Percentiles rank a stretch among this genome's conserved stretches.
These are phyloP conservation scores for Mnemiopsis leidyi DNA, from an alignment of 37 sponge, comb jelly and placozoan genomes.

Conservation along the genomic window DNA sequence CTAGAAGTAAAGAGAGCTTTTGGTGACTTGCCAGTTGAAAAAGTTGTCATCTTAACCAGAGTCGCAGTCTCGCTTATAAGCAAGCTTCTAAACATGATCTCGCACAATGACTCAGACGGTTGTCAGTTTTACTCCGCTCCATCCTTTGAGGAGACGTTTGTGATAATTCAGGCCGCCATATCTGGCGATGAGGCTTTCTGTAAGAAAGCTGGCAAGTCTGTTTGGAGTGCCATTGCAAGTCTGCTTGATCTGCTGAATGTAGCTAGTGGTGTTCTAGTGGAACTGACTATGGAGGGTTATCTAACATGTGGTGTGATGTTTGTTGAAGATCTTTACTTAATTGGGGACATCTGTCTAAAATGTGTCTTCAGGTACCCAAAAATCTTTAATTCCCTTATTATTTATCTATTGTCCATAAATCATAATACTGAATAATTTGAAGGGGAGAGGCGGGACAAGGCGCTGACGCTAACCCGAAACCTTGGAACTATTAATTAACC, in stretches of 20 bases:
- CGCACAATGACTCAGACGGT: not conserved
- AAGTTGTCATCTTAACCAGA: not conserved
- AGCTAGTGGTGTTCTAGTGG: not conserved
- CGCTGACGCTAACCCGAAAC: too few species aligned
- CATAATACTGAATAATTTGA: too few species aligned
- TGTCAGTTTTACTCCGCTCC: not conserved
- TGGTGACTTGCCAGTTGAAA: not conserved
- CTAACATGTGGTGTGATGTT: not conserved
- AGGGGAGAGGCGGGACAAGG: too few species aligned
- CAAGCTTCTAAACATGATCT: conserved; percentile 7
- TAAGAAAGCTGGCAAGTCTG: not conserved
- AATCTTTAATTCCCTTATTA: too few species aligned
- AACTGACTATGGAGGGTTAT: conserved; percentile 4
- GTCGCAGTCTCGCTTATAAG: not conserved
- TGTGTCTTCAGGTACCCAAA: not conserved
- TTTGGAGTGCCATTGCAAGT: not conserved
- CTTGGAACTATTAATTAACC: too few species aligned
- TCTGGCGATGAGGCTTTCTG: not conserved
- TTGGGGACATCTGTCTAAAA: not conserved
- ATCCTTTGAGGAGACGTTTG: conserved; percentile 37
- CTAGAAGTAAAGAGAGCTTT: not conserved
- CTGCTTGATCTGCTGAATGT: not conserved
- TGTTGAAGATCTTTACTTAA: not conserved
- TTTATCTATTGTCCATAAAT: too few species aligned
- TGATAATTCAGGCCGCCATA: not conserved